Base-by-base conservation (phyloP, 2,888 invertebrate species). In the Orthosia gothica region DNA sequence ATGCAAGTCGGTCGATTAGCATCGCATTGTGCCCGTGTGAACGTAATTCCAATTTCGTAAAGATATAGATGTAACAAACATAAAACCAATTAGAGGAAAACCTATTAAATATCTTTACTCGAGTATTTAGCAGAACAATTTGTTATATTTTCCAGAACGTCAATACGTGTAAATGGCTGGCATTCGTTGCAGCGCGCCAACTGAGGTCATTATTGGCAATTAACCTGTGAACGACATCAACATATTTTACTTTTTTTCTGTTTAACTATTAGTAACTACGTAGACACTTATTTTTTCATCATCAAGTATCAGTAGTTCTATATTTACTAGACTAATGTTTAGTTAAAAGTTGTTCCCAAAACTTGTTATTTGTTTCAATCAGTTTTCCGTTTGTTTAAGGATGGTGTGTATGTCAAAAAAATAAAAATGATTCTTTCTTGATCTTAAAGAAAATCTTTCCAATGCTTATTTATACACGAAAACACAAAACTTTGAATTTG, bases 151-250 rank as follows among this genome's bases (percentile, higher is more conserved):
- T 47, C 67, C 59, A 54, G 58, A 50, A 62, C 52, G 66, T 67
- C 62, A 74, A 67, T 69, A 50, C 52, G 18, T 49, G 57, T 54
- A 47, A 81, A 74, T 64, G 57, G 52, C 49, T 47, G 65, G 58
- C 58, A 70, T 58, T 77, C 45, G 65, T 77, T 76, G 82, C 80
- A 65, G 32, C 82, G 58, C 50, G 50, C 67, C 57, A 52, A 62
- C 64, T 68, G 26, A 62, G 45, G 72, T 63, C 78, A 82, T 82
- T 82, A 81, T 62, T 47, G 55, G 73, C 68, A 81, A 82, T 82
- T 81, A 69, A 81, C 78, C 66, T 72, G 78, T 55, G 58, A 77
- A 72, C 78, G 65, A 77, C 57, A 66, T 81, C 72, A 72, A 76
- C 57, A 72, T 62, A 55, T 64, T 70, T 74, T 47, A 52, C 26